A percentile compares a stretch with the other conserved stretches of the same genome.
phyloP scores from a whole-genome alignment of 92 coral and sea anemone genomes.

The Epizoanthus illoricatus region DNA sequence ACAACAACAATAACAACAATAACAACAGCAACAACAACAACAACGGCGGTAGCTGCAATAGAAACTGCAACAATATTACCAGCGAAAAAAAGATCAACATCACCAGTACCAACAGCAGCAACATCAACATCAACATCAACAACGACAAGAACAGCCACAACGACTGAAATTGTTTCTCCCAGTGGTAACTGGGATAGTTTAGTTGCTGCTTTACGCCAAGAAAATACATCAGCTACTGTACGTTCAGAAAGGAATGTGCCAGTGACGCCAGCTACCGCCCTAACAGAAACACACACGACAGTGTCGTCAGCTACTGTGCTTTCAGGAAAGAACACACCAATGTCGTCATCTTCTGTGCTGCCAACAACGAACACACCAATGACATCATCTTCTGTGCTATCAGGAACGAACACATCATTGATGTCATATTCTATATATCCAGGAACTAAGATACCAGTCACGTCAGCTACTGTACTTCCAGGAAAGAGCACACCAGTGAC shows the following conservation, averaged over 20 bases:
- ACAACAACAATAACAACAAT: background rate
- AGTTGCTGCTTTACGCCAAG: background rate
- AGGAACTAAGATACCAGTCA: background rate
- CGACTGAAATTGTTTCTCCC: background rate
- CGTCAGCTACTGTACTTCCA: background rate
- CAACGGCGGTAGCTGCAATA: background rate
- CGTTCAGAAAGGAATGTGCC: too few relatives aligned
- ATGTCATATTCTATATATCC: too few relatives aligned
- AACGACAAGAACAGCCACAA: background rate
- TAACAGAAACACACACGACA: too few relatives aligned
- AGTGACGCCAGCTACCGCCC: too few relatives aligned
- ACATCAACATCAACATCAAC: too few relatives aligned
- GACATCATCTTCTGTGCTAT: too few relatives aligned
- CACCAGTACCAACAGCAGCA: background rate
- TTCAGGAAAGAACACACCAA: background rate
- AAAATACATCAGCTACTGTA: too few relatives aligned
- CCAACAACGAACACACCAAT: too few relatives aligned
- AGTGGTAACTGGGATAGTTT: background rate
- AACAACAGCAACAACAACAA: background rate
- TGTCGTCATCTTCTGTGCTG: background rate
- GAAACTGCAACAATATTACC: background rate
- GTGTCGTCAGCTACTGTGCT: too few relatives aligned
- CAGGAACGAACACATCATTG: too few relatives aligned
- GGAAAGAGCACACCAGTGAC: background rate
- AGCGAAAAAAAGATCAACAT: background rate